phyloP scores from a whole-genome alignment of 2,888 invertebrate genomes.

The Polyploca ridens region DNA sequence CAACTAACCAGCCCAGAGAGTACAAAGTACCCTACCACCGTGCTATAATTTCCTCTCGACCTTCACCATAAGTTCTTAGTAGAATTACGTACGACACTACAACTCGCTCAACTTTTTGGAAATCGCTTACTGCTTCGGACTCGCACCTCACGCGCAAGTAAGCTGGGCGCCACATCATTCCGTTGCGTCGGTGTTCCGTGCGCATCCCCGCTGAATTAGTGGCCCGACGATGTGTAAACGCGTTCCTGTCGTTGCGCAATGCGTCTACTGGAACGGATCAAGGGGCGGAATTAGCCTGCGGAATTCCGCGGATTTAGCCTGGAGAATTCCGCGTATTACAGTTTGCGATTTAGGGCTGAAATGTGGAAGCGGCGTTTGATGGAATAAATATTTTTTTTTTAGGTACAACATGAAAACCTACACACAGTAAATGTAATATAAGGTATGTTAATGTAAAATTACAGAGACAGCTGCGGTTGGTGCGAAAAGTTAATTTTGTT shows the following conservation, averaged over 20 bases:
- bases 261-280: conserved; percentile 10
- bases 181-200: conserved; percentile 22
- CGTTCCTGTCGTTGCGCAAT: conserved; percentile 28
- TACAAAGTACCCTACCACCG: too few species aligned
- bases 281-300: not conserved
- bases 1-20: too few species aligned
- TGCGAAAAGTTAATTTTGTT: too few species aligned
- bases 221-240: conserved; percentile 37
- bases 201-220: conserved; percentile 19
- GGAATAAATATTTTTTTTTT: not conserved
- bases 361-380: not conserved
- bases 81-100: too few species aligned
- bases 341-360: not conserved
- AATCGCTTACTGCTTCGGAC: not conserved
- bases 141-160: conserved; percentile 23
- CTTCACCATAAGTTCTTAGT: too few species aligned
- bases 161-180: conserved; percentile 18
- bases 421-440: too few species aligned
- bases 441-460: too few species aligned
- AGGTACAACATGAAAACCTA: too few species aligned
- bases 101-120: not conserved
- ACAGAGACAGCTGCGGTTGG: too few species aligned
- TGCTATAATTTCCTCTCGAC: too few species aligned
- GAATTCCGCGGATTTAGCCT: not conserved
- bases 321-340: too few species aligned